These are phyloP conservation scores for Coelopa frigida DNA, from an alignment of 1,140 invertebrate genomes.

Conservation along the genomic window DNA sequence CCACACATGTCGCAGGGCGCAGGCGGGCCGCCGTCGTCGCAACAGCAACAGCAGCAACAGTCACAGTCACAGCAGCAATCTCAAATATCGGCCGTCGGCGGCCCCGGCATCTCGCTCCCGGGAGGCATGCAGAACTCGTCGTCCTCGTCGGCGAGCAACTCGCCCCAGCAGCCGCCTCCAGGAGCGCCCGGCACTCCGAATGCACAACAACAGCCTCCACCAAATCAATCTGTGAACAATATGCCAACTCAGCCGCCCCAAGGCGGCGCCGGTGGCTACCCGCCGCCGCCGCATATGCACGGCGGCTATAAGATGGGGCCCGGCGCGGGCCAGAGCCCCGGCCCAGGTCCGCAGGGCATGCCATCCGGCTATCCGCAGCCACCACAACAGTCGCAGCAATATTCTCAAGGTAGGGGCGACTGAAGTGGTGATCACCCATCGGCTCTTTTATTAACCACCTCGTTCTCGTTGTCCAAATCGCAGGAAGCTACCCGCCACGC, in stretches of 20 bases:
- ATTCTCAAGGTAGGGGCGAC: slow-evolving; percentile 46
- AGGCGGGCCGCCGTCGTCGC: slow-evolving; percentile 64
- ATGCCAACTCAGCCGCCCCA: slow-evolving; percentile 42
- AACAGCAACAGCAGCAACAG: slow-evolving; percentile 24
- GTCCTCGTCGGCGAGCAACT: slow-evolving; percentile 34
- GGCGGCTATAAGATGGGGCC: slow-evolving; percentile 38
- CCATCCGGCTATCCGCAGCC: slow-evolving; percentile 49
- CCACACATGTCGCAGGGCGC: no score
- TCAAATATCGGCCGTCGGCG: slow-evolving; percentile 10
- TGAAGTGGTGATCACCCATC: background rate
- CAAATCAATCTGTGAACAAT: slow-evolving; percentile 46
- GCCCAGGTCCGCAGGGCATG: slow-evolving; percentile 45
- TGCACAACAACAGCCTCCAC: slow-evolving; percentile 52
- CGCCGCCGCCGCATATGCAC: slow-evolving; percentile 41
- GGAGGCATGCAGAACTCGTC: slow-evolving; percentile 32
- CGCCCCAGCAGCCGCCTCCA: slow-evolving; percentile 39
- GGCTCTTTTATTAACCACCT: background rate
- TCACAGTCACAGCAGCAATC: slow-evolving; percentile 40
- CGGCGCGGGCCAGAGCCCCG: slow-evolving; percentile 29
- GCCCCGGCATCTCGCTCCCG: no score
- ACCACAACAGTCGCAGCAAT: slow-evolving; percentile 50
- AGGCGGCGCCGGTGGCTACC: slow-evolving; percentile 28
- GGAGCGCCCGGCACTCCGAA: slow-evolving; percentile 43
- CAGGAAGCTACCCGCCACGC: slow-evolving; percentile 52
- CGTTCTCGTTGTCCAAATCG: background rate